Evolutionary conservation across 2,113 vertebrate species (phyloP), one percentile per base, ranked within the genome.

Genomic region (Calyptommatus sinebrachiatus): DNA sequence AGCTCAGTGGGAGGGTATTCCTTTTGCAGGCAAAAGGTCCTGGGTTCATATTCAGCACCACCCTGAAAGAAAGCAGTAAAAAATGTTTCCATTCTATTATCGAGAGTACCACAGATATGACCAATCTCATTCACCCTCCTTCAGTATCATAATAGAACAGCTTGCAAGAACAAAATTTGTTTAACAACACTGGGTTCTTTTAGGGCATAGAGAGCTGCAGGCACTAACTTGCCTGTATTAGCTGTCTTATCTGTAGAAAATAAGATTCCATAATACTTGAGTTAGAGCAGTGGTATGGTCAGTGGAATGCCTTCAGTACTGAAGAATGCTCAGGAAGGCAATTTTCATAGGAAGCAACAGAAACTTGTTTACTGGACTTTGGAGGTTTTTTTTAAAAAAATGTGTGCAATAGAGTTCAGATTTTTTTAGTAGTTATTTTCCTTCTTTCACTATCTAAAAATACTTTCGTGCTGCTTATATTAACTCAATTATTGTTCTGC

Each of bases 301-400:
- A 26, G n/a, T 72, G 48, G 48, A 50, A 72, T 72, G 31, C 57
- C 12, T 3, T 75, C 57, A 62, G 7, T 12, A 4, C 31, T 57
- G 57, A 45, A 41, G 57, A 35, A 35, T 16, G 8, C 22, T 20
- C 1, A 3, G 12, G 79, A 71, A 79, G 1, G 7, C 71, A 9
- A 68, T 81, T 80, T 80, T 73, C 66, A 11, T 77, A 84, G 63
- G 7, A 24, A 76, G 78, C n/a, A 22, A 82, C 79, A 46, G 72
- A 60, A 20, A 6, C 29, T 81, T 88, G 7, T 70, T 86, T 61
- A 69, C 72, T 29, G 22, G 24, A 57, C 3, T 57, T 57, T 46
- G 31, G n/a, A n/a, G n/a, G n/a, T n/a, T n/a, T n/a, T n/a, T n/a
- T n/a, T n/a, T n/a, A n/a, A n/a, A n/a, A n/a, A n/a, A 7, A 1